Conservation (phyloP, 2,113 vertebrate genomes). For the Eleginops maclovinus region DNA sequence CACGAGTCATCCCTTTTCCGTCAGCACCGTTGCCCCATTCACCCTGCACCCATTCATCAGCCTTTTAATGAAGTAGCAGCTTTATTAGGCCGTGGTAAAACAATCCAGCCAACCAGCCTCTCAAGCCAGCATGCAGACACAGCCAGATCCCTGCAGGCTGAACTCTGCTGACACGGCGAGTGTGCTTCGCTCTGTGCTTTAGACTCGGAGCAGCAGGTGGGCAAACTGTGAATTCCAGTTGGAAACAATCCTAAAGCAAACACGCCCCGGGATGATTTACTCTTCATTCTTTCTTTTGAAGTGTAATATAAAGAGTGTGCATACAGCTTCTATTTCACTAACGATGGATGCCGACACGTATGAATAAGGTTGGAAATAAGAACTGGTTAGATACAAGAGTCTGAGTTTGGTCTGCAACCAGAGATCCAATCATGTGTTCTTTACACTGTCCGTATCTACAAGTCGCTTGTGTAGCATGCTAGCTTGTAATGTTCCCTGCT, state of each 20-base stretch:
- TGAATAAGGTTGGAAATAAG: not conserved
- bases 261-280: not conserved
- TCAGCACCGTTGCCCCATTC: slow-evolving; percentile 65
- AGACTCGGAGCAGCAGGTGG: slow-evolving; percentile 45
- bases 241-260: slow-evolving; percentile 27
- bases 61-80: slow-evolving; percentile 73
- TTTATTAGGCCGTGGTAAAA: slow-evolving; percentile 77
- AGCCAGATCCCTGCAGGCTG: slow-evolving; percentile 41
- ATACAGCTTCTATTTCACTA: not conserved
- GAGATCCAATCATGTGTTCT: not conserved
- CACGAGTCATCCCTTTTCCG: slow-evolving; percentile 66
- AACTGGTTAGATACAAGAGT: not conserved
- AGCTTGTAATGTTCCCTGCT: not conserved
- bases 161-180: slow-evolving; percentile 63
- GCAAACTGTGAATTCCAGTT: slow-evolving; percentile 24
- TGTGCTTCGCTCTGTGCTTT: slow-evolving; percentile 26
- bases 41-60: slow-evolving; percentile 71
- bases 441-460: not conserved
- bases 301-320: not conserved
- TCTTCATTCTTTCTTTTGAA: slow-evolving; percentile 1
- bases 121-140: slow-evolving; percentile 40
- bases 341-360: not conserved
- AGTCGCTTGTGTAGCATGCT: not conserved
- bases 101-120: slow-evolving; percentile 54
- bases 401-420: not conserved